These are phyloP conservation scores for Brachionus koreanus DNA, from an alignment of 1,140 invertebrate species.

Conservation along the genomic window DNA sequence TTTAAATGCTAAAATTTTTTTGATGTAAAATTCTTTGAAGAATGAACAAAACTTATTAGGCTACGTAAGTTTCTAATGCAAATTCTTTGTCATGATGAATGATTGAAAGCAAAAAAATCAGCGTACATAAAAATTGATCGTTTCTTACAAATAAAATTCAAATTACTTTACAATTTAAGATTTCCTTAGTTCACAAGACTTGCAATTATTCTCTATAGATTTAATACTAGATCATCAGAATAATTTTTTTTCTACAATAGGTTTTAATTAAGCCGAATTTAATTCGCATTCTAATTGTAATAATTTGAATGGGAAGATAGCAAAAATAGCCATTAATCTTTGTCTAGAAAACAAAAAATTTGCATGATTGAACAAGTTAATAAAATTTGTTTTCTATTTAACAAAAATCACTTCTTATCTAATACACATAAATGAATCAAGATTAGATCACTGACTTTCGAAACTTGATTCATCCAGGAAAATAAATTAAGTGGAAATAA, in stretches of 20 bases:
- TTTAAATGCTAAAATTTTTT: not conserved
- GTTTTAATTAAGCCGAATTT: not conserved
- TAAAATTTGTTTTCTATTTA: not conserved
- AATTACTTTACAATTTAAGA: slow-evolving; percentile 35
- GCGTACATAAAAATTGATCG: not conserved
- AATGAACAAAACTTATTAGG: not conserved
- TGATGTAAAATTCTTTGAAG: not conserved
- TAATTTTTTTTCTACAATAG: not conserved
- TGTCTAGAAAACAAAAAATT: slow-evolving; percentile 16
- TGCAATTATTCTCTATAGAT: slow-evolving; percentile 9
- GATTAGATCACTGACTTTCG: not conserved
- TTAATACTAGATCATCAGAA: not conserved
- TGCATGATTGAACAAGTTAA: slow-evolving; percentile 40
- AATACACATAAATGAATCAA: not conserved
- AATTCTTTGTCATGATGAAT: slow-evolving; percentile 1
- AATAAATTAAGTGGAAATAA: slow-evolving; percentile 13
- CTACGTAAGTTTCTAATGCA: not conserved
- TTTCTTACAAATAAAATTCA: not conserved
- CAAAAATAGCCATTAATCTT: not conserved
- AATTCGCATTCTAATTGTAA: not conserved
- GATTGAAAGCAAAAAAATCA: not conserved
- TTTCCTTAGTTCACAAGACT: not conserved
- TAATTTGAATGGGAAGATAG: not conserved
- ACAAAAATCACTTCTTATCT: not conserved
- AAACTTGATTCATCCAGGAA: not conserved